These are phyloP conservation scores for Phalacrocorax aristotelis DNA, from an alignment of 2,113 vertebrate species.

Conservation along the genomic window DNA sequence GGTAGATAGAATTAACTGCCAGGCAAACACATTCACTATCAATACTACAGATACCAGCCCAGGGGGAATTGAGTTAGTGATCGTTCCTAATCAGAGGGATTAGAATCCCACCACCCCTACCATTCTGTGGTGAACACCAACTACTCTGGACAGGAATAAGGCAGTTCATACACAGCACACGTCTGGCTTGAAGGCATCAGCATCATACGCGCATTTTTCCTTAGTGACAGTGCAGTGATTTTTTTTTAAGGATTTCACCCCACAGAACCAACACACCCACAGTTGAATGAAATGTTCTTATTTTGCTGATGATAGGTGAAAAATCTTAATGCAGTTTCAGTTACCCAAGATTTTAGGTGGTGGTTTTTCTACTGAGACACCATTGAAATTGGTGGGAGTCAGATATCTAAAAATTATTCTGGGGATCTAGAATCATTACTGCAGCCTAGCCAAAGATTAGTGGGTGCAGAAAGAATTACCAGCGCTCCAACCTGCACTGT, in stretches of 20 bases:
- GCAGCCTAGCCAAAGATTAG: background rate
- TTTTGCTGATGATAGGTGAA: background rate
- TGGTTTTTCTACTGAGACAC: background rate
- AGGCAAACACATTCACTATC: background rate
- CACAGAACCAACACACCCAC: background rate
- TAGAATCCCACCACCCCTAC: background rate
- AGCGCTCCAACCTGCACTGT: accelerated
- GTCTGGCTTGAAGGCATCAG: background rate
- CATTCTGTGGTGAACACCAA: background rate
- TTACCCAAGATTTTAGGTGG: background rate
- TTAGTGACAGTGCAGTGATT: background rate
- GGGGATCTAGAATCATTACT: too few relatives aligned
- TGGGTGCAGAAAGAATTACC: background rate
- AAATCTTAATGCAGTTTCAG: accelerated
- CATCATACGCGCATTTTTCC: background rate
- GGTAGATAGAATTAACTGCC: background rate
- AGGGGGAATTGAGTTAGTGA: background rate
- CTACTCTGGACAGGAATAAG: background rate
- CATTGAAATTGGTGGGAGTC: background rate
- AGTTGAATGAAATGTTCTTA: background rate
- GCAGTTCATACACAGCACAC: background rate
- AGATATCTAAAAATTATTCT: accelerated
- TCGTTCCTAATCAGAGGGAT: background rate
- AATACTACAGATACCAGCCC: background rate
- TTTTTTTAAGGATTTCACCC: background rate